Conservation (phyloP, 1,140 invertebrate genomes). For the Dryas iulia region DNA sequence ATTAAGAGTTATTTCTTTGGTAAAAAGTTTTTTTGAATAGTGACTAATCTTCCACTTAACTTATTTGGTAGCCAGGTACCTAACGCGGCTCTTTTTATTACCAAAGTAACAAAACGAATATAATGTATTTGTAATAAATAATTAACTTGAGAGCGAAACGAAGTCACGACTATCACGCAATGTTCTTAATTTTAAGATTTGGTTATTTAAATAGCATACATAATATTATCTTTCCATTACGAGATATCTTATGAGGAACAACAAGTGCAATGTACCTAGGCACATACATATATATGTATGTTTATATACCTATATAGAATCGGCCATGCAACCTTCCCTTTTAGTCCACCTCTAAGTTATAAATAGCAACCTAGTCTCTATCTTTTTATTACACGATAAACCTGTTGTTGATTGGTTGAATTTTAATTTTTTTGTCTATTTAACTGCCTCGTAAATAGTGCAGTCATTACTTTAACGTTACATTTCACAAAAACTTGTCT, state of each 20-base stretch:
- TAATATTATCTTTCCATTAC: conserved; percentile 25
- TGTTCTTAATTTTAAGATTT: conserved; percentile 27
- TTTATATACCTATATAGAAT: conserved; percentile 33
- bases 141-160: too few relatives aligned
- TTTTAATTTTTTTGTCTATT: conserved; percentile 21
- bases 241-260: conserved; percentile 40
- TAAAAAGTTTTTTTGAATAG: too few relatives aligned
- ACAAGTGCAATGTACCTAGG: conserved; percentile 38
- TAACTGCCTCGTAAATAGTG: conserved; percentile 22
- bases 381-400: conserved; percentile 29
- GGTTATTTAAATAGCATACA: conserved; percentile 13
- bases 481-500: conserved; percentile 8
- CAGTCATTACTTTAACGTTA: conserved; percentile 1
- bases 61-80: too few relatives aligned
- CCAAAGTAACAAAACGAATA: too few relatives aligned
- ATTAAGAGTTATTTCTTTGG: too few relatives aligned
- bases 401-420: conserved; percentile 26
- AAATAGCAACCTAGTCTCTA: conserved; percentile 39
- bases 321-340: conserved; percentile 49
- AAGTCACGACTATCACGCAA: too few relatives aligned
- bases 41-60: too few relatives aligned
- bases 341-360: conserved; percentile 45
- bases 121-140: too few relatives aligned
- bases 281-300: background rate
- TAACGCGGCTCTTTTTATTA: too few relatives aligned